Evolutionary conservation across 2,888 invertebrate genomes (phyloP), one percentile per base, ranked within the genome.

Genomic region (Molanna angustata): DNA sequence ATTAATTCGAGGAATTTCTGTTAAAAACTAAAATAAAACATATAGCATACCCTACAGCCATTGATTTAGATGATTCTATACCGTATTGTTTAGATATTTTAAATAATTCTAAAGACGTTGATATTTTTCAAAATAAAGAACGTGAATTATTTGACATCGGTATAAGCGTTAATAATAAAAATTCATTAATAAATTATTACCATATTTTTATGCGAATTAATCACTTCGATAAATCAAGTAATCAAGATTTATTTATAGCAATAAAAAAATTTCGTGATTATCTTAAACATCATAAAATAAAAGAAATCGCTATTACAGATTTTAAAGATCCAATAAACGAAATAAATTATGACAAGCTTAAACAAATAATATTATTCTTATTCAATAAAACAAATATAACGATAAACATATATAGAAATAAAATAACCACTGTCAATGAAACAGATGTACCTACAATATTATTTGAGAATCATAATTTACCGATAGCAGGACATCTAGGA

Each of bases 201-300:
- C 50, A 59, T 39, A 18, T 53, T 31, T 49, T 61, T 39, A 42
- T 32, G 11, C 58, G 47, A 53, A 21, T 27, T 7, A 54, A 61
- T 40, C 48, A 60, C 45, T 60, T 52, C 56, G 61, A 62, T 45
- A 60, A 57, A 45, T 46, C 56, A 18, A 49, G 45, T 2, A 61
- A 62, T 51, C 49, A 60, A 54, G 57, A 62, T 54, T 33, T 61
- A 47, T 63, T 62, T 56, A 46, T 57, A 44, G 46, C 37, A 27
- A 19, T 60, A 14, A 56, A 57, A 41, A 46, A 20, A 46, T 43
- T 46, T 20, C 42, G 22, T 19, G 21, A 40, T 16, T 18, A 31
- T 18, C 39, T 56, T 40, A 44, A 31, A n/a, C 21, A 32, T 39
- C 40, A 60, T 16, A 57, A 52, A 3, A 45, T 60, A 6, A 51